A percentile compares a stretch with the other conserved stretches of the same genome.
phyloP scores from a whole-genome alignment of 2,113 vertebrate species.

The Nothocercus nigrocapillus region DNA sequence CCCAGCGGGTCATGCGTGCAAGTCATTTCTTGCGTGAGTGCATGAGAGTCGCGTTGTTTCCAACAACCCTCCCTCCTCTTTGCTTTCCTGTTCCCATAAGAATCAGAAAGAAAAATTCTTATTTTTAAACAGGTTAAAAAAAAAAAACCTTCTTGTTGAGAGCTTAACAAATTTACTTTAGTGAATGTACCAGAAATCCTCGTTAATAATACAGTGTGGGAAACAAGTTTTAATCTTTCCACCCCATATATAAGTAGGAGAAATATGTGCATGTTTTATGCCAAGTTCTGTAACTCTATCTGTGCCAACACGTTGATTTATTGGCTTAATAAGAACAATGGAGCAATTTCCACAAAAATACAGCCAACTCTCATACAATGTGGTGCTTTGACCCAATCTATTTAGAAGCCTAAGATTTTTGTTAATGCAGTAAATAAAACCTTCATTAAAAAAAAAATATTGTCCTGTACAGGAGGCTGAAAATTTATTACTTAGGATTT shows the following conservation, averaged over 20 bases:
- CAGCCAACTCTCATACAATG: neutral
- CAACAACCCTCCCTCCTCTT: neutral
- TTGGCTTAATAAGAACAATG: neutral
- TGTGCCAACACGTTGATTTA: neutral
- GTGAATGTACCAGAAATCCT: neutral
- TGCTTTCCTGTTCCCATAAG: neutral
- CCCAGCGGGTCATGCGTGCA: neutral
- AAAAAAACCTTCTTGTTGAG: neutral
- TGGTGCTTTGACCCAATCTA: neutral
- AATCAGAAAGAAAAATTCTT: neutral
- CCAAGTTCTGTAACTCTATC: neutral
- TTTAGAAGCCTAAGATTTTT: neutral
- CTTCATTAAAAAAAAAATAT: neutral
- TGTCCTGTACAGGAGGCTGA: neutral
- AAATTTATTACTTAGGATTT: neutral
- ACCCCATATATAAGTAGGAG: fast-evolving
- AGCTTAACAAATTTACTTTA: neutral
- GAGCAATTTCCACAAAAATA: neutral
- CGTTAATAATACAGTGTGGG: neutral
- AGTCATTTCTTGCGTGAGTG: neutral
- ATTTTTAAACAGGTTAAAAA: neutral
- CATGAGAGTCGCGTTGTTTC: neutral
- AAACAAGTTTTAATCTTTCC: neutral
- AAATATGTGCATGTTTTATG: neutral
- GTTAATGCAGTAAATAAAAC: neutral